Evolutionary conservation across 2,888 invertebrate species (phyloP).

Genomic region (Drosophila paracracens): DNA sequence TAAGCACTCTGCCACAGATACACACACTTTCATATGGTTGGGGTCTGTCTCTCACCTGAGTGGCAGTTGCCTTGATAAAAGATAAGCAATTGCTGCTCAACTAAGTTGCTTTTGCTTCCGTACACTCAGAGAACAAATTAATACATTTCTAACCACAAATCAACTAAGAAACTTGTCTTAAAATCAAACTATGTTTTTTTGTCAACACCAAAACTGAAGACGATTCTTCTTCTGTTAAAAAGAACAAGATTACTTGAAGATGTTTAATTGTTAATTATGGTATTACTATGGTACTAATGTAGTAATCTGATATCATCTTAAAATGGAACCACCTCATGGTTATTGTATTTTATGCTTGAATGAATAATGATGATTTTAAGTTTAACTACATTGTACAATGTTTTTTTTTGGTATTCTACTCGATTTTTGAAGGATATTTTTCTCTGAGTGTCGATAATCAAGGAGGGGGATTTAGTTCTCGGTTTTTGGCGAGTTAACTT

Average conservation of each 20-base stretch:
- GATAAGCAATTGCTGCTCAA: conserved; percentile 59
- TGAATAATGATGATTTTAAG: neutral
- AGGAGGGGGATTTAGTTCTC: conserved; percentile 41
- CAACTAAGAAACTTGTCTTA: neutral
- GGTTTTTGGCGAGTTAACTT: conserved; percentile 57
- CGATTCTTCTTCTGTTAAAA: neutral
- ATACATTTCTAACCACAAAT: too few relatives aligned
- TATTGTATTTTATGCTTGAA: too few relatives aligned
- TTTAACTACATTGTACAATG: neutral
- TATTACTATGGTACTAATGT: too few relatives aligned
- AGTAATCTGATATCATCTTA: too few relatives aligned
- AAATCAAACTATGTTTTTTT: neutral
- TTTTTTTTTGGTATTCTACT: neutral
- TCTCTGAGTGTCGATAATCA: conserved; percentile 37
- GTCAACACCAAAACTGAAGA: neutral
- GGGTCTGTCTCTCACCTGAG: conserved; percentile 29
- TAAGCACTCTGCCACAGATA: conserved; percentile 30
- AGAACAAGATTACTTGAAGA: neutral
- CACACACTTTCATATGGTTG: conserved; percentile 24
- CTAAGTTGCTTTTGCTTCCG: conserved; percentile 31
- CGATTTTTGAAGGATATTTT: neutral
- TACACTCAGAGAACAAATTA: neutral
- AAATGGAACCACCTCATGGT: too few relatives aligned
- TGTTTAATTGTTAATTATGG: neutral
- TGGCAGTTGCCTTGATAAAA: conserved; percentile 62